Evolutionary conservation across 2,113 vertebrate species (phyloP), one percentile per base, ranked within the genome.

Genomic region (Acrocephalus arundinaceus): DNA sequence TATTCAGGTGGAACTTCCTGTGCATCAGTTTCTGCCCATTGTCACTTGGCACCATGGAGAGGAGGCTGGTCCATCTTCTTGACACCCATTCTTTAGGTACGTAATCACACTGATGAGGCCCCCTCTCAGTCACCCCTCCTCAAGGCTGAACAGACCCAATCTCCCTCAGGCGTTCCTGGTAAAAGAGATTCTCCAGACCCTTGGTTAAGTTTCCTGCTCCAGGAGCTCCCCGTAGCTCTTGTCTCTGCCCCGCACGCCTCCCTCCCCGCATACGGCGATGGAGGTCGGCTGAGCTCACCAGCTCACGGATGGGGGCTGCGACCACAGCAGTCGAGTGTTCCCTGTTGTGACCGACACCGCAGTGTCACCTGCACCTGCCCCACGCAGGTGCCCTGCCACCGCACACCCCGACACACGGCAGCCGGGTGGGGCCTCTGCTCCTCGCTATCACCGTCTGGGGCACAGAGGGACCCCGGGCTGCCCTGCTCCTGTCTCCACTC

Each of bases 311-410:
- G 43, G 57, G 17, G 11, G 30, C 10, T 7, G 13, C 13, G 9
- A 3, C 12, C 5, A 15, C 49, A 1, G 55, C 21, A 17, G 11
- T 1, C 9, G 3, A 5, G 17, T 0, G 59, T 4, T 4, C 10
- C 27, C 30, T 4, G 25, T 0, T 3, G 73, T 10, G 19, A 11
- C 67, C 22, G 11, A 15, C 49, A 2, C 11, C 7, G 3, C 48
- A 1, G 14, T 1, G 30, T 2, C 33, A 31, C 23, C 74, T 6
- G 37, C 6, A 0, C 3, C 68, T 6, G 58, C 7, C 43, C 24
- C 66, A 1, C 8, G 28, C 35, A 4, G 15, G 10, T 15, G 55
- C 24, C 45, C n/a, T 4, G 57, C 19, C 65, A 6, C 46, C 18
- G 7, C 30, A 13, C 25, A 18, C 2, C 30, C 30, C 11, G 8